Evolutionary conservation across 1,140 invertebrate genomes (phyloP), one percentile per base, ranked within the genome.

Genomic region (Proctacanthus coquilletti): DNA sequence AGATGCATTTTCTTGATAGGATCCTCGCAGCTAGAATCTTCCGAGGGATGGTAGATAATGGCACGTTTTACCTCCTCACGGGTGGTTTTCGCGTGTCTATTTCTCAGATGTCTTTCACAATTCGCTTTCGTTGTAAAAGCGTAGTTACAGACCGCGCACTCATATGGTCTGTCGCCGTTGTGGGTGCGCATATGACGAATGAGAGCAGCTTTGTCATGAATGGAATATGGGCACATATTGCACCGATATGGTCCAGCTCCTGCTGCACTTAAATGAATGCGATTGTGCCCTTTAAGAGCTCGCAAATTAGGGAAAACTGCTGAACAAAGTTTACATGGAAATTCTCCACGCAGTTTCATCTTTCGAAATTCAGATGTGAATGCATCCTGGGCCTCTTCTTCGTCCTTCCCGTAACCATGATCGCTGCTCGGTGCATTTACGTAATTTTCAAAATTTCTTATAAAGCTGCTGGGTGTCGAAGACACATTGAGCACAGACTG

Each of bases 111-210:
- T 1, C 84, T 62, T 58, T 89, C 84, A 51, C 84, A 89, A 47
- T 89, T 89, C 0, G 84, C 75, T 61, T 96, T 95, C 0, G 92
- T 97, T 2, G 92, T 96, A 59, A 96, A 97, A 2, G 89, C 87
- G 48, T 87, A 94, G 47, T 88, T 86, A 60, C 93, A 97, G 2
- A 94, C 71, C 1, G 77, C 74, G 52, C 93, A 96, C 52, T 94
- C 85, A 51, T 88, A 97, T 0, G 92, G 92, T 4, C 89, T 69
- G 49, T 95, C 89, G 0, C 91, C 91, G 52, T 93, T 95, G 62
- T 96, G 92, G 3, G 81, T 84, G 44, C 89, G 69, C 73, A 96
- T 79, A 56, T 96, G 83, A 19, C 86, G 76, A 3, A 86, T 75
- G 3, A 96, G 56, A 1, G 87, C 87, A 8, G 83, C 82, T 55